A percentile compares a stretch with the other conserved stretches of the same genome.
Conservation (phyloP, 2,113 vertebrate species). For the Calyptommatus sinebrachiatus region DNA sequence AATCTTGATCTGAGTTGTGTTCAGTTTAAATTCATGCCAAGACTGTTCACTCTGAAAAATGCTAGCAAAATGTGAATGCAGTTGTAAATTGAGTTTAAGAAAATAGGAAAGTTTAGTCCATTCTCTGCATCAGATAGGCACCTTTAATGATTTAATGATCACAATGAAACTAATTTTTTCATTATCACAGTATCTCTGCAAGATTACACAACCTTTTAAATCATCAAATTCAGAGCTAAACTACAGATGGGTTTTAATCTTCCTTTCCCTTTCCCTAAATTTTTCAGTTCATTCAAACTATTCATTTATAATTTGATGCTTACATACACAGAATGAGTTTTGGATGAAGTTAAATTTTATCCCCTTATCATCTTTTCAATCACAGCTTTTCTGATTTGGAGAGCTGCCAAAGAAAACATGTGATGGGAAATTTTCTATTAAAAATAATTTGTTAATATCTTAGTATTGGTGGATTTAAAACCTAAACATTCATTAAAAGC, state of each 20-base stretch:
- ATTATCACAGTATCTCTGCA: slow-evolving; percentile 9
- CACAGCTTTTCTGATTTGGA: neutral
- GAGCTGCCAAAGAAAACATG: slow-evolving; percentile 25
- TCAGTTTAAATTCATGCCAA: neutral
- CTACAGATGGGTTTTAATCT: neutral
- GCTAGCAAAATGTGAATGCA: neutral
- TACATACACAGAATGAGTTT: neutral
- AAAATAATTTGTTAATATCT: slow-evolving; percentile 11
- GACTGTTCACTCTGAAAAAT: neutral
- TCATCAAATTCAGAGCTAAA: slow-evolving; percentile 18
- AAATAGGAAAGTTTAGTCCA: neutral
- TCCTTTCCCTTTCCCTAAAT: neutral
- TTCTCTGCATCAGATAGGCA: neutral
- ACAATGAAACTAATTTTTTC: slow-evolving; percentile 24
- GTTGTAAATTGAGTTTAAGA: neutral
- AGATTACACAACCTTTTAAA: neutral
- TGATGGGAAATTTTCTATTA: slow-evolving; percentile 38
- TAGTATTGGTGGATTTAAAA: neutral
- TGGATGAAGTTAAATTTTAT: neutral
- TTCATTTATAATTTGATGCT: neutral
- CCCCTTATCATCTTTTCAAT: slow-evolving; percentile 21
- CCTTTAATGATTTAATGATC: slow-evolving; percentile 1
- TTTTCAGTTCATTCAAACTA: neutral
- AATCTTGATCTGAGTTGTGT: neutral
- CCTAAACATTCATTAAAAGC: slow-evolving; percentile 41